Base-by-base conservation (phyloP, 2,113 vertebrate species). In the Tichodroma muraria region DNA sequence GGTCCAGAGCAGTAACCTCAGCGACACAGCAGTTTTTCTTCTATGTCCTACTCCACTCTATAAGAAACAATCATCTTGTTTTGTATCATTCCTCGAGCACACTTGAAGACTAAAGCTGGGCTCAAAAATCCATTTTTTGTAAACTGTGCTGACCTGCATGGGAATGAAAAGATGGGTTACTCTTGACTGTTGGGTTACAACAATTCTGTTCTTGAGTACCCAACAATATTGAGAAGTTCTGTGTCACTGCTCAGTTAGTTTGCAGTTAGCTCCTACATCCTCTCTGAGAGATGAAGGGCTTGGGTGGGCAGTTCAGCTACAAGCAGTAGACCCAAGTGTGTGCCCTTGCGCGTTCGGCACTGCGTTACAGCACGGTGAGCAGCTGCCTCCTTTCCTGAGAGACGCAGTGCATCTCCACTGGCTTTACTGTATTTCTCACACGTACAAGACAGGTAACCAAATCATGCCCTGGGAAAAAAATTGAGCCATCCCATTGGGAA, bases 281-380 rank as follows among this genome's bases (percentile, higher is more conserved):
- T 18, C 18, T 91, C 25, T 72, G 53, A 37, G 25, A 69, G 54
- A 61, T 42, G 27, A 73, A n/a, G 31, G 16, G 16, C 31, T 76
- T 61, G 54, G 23, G 31, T 71, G 64, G 28, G 9, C 8, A 50
- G 28, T 42, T 77, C 18, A 61, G 49, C 63, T 73, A 22, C 6
- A 30, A 19, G 56, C 37, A 64, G 56, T 21, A 47, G 53, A 37
- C n/a, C 8, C 23, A 72, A 17, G 7, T 3, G 25, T 33, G 27
- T 3, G 4, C 15, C 10, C 35, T 73, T 0, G 0, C 11, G 24
- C 49, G 50, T 40, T 90, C 37, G 10, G 4, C 42, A 7, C 45
- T 72, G 71, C 3, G 10, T 80, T 75, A 21, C 28, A 28, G 49
- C 0, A 0, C 61, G 27, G 9, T 44, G 20, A 93, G 30, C 13